Conservation (phyloP, 2,888 invertebrate genomes). For the Slavum lentiscoides region DNA sequence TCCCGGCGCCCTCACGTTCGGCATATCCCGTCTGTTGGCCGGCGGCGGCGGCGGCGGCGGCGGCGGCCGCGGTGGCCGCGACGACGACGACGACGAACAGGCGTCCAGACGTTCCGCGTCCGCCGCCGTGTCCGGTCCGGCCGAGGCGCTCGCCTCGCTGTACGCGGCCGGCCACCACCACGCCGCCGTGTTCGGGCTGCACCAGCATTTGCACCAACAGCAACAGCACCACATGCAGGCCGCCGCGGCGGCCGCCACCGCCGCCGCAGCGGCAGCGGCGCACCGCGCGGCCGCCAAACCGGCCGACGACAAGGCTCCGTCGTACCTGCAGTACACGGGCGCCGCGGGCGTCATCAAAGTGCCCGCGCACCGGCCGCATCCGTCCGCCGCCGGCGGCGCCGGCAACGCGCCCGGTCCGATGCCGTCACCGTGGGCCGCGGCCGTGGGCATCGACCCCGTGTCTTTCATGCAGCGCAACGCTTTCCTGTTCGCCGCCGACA, state of each 20-base stretch:
- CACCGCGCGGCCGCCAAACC: neutral
- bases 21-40: slow-evolving; percentile 40
- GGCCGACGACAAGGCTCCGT: slow-evolving; percentile 23
- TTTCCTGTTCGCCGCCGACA: slow-evolving; percentile 55
- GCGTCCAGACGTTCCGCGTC: neutral
- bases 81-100: neutral
- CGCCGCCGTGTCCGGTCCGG: slow-evolving; percentile 38
- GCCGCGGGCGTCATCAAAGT: slow-evolving; percentile 77
- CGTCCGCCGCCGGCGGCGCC: slow-evolving; percentile 40
- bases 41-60: slow-evolving; percentile 12
- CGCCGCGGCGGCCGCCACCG: neutral
- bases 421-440: slow-evolving; percentile 64
- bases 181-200: slow-evolving; percentile 34
- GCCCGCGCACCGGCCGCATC: slow-evolving; percentile 76
- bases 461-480: slow-evolving; percentile 58
- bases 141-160: slow-evolving; percentile 42
- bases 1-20: slow-evolving; percentile 42
- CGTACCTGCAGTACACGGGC: slow-evolving; percentile 57
- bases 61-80: slow-evolving; percentile 28
- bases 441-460: slow-evolving; percentile 66
- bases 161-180: slow-evolving; percentile 43
- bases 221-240: slow-evolving; percentile 44
- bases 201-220: slow-evolving; percentile 40
- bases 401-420: slow-evolving; percentile 57
- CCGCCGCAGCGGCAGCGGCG: slow-evolving; percentile 5